Conservation (phyloP, 2,797 vertebrate genomes). For the Gobionotothen gibberifrons region DNA sequence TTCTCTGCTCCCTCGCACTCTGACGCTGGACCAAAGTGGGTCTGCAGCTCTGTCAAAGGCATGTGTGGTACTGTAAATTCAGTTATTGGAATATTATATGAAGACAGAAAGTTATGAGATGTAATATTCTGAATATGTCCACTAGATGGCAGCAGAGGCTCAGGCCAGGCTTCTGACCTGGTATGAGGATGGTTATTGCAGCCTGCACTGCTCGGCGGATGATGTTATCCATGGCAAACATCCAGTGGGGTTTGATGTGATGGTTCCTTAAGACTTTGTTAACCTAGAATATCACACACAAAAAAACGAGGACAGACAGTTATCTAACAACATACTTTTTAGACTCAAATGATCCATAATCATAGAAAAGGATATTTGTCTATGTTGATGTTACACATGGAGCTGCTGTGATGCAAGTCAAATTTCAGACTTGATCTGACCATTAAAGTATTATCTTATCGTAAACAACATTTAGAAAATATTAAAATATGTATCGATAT, state of each 20-base stretch:
- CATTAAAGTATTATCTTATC: too few relatives aligned
- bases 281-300: constrained; percentile 81
- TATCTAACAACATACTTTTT: too few relatives aligned
- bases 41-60: constrained; percentile 85
- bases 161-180: constrained; percentile 69
- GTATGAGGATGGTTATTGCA: constrained; percentile 93
- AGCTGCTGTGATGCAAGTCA: too few relatives aligned
- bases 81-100: background rate
- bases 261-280: constrained; percentile 94
- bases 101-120: background rate
- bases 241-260: constrained; percentile 95
- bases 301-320: background rate
- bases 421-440: too few relatives aligned
- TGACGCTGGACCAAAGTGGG: constrained; percentile 90
- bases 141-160: constrained; percentile 16
- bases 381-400: too few relatives aligned
- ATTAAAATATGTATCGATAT: background rate
- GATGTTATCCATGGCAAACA: constrained; percentile 98
- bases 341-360: too few relatives aligned
- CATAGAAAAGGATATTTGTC: too few relatives aligned
- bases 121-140: constrained; percentile 1
- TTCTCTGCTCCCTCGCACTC: constrained; percentile 90
- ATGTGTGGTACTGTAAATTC: background rate
- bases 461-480: too few relatives aligned
- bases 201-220: constrained; percentile 94